A percentile compares a stretch with the other conserved stretches of the same genome.
Conservation (phyloP, 1,140 invertebrate genomes). For the Oppia nitens region DNA sequence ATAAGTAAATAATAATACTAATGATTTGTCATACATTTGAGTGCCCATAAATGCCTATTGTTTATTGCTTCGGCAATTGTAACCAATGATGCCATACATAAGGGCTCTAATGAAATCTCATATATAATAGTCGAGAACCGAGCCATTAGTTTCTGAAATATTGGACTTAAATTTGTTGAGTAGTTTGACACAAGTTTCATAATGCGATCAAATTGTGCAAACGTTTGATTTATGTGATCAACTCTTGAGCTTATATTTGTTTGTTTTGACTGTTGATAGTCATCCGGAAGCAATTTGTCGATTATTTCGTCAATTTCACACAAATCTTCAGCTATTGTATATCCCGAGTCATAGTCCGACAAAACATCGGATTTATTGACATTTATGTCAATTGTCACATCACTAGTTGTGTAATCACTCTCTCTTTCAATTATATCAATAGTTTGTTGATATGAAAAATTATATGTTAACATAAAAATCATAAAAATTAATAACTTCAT, state of each 20-base stretch:
- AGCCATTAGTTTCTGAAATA: background rate
- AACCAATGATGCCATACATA: slow-evolving; percentile 1
- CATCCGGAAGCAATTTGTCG: background rate
- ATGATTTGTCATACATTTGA: slow-evolving; percentile 11
- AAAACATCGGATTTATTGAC: background rate
- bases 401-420: background rate
- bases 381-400: background rate
- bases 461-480: no score
- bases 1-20: background rate
- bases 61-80: background rate
- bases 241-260: background rate
- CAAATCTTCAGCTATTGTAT: background rate
- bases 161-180: background rate
- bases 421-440: no score
- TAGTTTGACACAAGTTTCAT: background rate
- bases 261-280: background rate
- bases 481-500: no score
- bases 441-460: no score
- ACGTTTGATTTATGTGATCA: slow-evolving; percentile 2
- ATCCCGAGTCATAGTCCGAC: background rate
- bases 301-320: slow-evolving; percentile 1
- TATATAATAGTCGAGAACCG: background rate
- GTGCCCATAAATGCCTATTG: slow-evolving; percentile 5
- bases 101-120: background rate
- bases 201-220: background rate